A percentile compares a stretch with the other conserved stretches of the same genome.
Conservation (phyloP, 2,113 vertebrate genomes). For the Acrocephalus arundinaceus region DNA sequence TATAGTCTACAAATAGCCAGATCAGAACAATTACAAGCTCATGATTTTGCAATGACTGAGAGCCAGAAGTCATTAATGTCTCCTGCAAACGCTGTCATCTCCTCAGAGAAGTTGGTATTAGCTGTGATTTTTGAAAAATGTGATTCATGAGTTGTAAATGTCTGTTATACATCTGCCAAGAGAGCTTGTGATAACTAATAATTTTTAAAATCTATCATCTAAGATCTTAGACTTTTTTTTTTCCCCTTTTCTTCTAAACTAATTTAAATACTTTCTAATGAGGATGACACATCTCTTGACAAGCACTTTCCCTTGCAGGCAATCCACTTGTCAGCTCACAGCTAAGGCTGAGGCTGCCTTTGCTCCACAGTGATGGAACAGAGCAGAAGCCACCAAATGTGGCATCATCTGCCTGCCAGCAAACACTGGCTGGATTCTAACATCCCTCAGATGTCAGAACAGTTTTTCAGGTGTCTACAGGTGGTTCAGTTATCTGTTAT, state of each 20-base stretch:
- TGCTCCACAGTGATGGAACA: background rate
- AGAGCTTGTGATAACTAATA: background rate
- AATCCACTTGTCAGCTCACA: background rate
- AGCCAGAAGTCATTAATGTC: conserved; percentile 22
- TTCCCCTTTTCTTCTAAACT: background rate
- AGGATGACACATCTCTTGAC: conserved; percentile 1
- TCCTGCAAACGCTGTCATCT: conserved; percentile 16
- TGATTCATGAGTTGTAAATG: conserved; percentile 7
- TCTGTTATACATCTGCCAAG: conserved; percentile 20
- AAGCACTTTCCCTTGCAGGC: background rate
- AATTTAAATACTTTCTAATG: conserved; percentile 18
- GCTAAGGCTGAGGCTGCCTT: background rate
- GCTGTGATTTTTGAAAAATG: conserved; percentile 20
- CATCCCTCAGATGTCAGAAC: background rate
- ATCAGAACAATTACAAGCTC: conserved; percentile 18
- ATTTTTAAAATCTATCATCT: background rate
- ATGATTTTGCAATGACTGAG: conserved; percentile 19
- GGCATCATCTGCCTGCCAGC: background rate
- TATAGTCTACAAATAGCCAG: background rate
- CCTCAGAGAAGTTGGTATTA: conserved; percentile 1
- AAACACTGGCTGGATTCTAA: background rate
- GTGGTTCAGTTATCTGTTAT: background rate
- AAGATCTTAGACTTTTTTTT: background rate
- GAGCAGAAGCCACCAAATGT: background rate
- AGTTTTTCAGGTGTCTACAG: background rate